These are phyloP conservation scores for Cyprinodon tularosa DNA, from an alignment of 2,113 vertebrate genomes.

Conservation along the genomic window DNA sequence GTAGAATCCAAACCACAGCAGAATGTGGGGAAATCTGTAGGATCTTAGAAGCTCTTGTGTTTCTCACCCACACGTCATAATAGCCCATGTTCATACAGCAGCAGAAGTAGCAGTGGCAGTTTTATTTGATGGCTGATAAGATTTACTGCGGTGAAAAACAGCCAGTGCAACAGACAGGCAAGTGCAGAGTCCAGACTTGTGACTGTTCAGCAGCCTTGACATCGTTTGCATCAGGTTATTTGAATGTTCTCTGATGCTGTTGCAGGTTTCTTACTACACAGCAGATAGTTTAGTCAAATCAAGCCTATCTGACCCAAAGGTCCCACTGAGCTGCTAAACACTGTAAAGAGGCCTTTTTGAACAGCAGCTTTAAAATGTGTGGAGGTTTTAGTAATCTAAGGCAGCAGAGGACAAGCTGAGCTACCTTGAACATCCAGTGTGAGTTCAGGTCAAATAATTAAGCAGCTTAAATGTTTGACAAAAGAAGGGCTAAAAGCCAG, in stretches of 20 bases:
- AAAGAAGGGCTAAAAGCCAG: conserved; percentile 70
- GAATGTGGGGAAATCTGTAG: not conserved
- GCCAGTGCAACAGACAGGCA: conserved; percentile 40
- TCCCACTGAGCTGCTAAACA: conserved; percentile 18
- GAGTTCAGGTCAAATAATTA: conserved; percentile 79
- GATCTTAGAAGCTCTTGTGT: not conserved
- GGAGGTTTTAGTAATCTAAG: conserved; percentile 60
- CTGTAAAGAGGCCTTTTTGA: conserved; percentile 9
- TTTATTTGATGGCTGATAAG: conserved; percentile 57
- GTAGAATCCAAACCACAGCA: conserved; percentile 6
- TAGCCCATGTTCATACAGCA: conserved; percentile 29
- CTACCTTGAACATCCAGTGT: conserved; percentile 72
- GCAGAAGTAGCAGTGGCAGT: conserved; percentile 4
- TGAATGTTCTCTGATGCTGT: conserved; percentile 66
- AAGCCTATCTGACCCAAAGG: conserved; percentile 14
- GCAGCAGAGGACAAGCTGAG: conserved; percentile 63
- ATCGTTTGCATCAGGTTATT: conserved; percentile 71
- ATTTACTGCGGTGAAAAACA: conserved; percentile 48
- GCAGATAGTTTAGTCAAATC: conserved; percentile 47
- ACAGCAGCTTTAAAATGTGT: conserved; percentile 46
- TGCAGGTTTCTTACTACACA: conserved; percentile 50
- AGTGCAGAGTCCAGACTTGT: conserved; percentile 72
- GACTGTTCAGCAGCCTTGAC: conserved; percentile 54
- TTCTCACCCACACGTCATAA: conserved; percentile 25
- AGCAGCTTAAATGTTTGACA: conserved; percentile 74